Conservation (phyloP, 2,113 vertebrate species). For the Abramis brama region DNA sequence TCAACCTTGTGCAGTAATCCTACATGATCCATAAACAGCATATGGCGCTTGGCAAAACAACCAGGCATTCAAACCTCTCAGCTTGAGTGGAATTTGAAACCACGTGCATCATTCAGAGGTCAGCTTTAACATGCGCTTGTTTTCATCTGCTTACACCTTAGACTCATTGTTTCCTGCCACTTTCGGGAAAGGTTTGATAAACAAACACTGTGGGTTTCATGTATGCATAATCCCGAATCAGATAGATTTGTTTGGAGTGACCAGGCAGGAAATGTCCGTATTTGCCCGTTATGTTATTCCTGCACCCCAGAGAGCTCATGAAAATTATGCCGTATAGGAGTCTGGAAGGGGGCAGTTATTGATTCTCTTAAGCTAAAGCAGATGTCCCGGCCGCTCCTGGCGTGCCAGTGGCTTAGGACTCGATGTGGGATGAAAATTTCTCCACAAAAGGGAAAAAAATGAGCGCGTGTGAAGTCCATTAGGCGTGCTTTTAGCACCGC, state of each 20-base stretch:
- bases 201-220: not conserved
- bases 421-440: constrained; percentile 9
- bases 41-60: constrained; percentile 66
- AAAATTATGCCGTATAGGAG: constrained; percentile 16
- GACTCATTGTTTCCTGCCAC: not conserved
- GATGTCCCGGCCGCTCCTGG: constrained; percentile 57
- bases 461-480: constrained; percentile 7
- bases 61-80: constrained; percentile 72
- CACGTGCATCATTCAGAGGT: constrained; percentile 36
- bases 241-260: not conserved
- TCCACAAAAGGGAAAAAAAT: constrained; percentile 45
- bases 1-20: constrained; percentile 66
- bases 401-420: constrained; percentile 52
- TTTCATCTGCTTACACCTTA: not conserved
- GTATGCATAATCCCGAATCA: constrained; percentile 1
- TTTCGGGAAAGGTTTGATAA: not conserved
- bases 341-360: constrained; percentile 55
- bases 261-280: not conserved
- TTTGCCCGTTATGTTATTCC: not conserved
- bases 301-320: not conserved
- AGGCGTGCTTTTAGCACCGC: constrained; percentile 4
- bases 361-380: constrained; percentile 62
- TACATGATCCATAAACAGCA: constrained; percentile 64
- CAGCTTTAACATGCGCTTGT: not conserved
- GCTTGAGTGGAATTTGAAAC: constrained; percentile 68